Evolutionary conservation across 2,888 invertebrate species (phyloP).

Genomic region (Oscheius sp.): DNA sequence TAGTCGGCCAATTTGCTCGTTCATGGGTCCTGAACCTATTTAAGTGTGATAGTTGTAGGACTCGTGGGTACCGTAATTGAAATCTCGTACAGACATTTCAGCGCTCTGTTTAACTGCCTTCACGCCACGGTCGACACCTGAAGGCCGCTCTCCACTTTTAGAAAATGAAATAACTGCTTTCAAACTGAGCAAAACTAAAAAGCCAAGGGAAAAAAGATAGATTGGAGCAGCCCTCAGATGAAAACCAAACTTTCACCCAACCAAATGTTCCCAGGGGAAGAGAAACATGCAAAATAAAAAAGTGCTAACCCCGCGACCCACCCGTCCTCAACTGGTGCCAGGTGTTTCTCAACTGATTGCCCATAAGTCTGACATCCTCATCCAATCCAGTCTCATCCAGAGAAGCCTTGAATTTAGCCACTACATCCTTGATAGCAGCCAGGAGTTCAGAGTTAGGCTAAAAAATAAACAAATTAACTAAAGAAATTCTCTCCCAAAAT

Average conservation of each 20-base stretch:
- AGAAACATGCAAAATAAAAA: background rate
- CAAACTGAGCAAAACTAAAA: background rate
- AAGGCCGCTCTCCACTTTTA: constrained; percentile 25
- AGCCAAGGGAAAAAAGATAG: background rate
- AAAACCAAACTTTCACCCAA: background rate
- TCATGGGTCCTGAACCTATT: constrained; percentile 50
- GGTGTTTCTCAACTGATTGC: constrained; percentile 61
- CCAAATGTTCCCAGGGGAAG: background rate
- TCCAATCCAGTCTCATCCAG: constrained; percentile 57
- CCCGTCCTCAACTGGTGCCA: constrained; percentile 63
- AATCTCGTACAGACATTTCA: constrained; percentile 47
- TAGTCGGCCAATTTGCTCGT: constrained; percentile 46
- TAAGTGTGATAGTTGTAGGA: background rate
- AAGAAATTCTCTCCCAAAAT: background rate
- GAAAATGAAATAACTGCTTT: background rate
- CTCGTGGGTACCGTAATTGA: constrained; percentile 35
- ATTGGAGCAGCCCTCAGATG: constrained; percentile 23
- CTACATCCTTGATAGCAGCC: constrained; percentile 62
- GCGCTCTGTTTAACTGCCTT: constrained; percentile 53
- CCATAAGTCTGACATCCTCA: constrained; percentile 57
- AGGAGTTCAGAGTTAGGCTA: constrained; percentile 65
- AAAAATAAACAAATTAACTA: constrained; percentile 27
- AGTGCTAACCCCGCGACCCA: constrained; percentile 32
- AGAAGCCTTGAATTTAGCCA: constrained; percentile 60
- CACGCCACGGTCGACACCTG: constrained; percentile 55